Evolutionary conservation across 1,140 invertebrate species (phyloP).

Genomic region (Drosophila kikkawai): DNA sequence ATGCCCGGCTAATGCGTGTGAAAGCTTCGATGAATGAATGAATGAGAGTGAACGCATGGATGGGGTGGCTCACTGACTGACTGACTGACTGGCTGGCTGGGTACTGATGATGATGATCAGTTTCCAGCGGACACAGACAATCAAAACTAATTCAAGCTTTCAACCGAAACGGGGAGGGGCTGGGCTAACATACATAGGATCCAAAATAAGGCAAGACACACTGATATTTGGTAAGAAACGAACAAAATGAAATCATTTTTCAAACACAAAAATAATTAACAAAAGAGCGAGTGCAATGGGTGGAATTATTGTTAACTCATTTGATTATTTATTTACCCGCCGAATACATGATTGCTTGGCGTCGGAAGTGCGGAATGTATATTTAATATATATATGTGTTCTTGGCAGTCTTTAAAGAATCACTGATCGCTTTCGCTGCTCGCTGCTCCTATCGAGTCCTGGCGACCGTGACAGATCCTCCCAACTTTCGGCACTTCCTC

Average conservation of each 20-base stretch:
- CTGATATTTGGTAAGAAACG: conserved; percentile 10
- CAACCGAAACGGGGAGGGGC: conserved; percentile 5
- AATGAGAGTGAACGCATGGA: not conserved
- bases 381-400: not conserved
- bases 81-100: not conserved
- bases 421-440: conserved; percentile 1
- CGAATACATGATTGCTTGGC: conserved; percentile 65
- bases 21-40: conserved; percentile 28
- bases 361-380: conserved; percentile 20
- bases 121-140: conserved; percentile 54
- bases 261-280: conserved; percentile 5
- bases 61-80: not conserved
- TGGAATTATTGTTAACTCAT: conserved; percentile 28
- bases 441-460: conserved; percentile 18
- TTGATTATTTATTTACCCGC: conserved; percentile 71
- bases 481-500: conserved; percentile 18
- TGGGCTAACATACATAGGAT: no score
- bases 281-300: conserved; percentile 14
- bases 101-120: conserved; percentile 44
- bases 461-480: conserved; percentile 8
- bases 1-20: conserved; percentile 19
- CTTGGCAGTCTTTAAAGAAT: conserved; percentile 22
- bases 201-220: not conserved
- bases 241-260: conserved; percentile 16
- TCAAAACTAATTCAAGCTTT: conserved; percentile 31